Evolutionary conservation across 2,888 invertebrate genomes (phyloP), one percentile per base, ranked within the genome.

Genomic region (Mesorhabditis sp.): DNA sequence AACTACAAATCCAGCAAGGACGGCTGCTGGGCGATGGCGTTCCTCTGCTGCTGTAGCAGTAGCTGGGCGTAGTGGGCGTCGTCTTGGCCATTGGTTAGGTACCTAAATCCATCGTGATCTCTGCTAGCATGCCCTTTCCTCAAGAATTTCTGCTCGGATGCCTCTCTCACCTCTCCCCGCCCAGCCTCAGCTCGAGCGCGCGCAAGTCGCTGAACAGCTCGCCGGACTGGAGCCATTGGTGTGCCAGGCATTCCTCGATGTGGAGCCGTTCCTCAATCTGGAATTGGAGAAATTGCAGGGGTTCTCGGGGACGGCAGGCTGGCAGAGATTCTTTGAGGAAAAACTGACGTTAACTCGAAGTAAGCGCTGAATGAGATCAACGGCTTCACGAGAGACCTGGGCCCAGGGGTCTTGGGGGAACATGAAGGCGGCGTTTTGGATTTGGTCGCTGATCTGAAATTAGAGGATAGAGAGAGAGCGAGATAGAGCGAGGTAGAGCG

Each of bases 341-440:
- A 10, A 58, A 41, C 67, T 62, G 42, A 88, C 87, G 80, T 88
- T 88, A 62, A 89, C 96, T 91, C 95, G 95, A 72, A 98, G 90
- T 83, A 98, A 89, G 88, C 95, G 95, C 88, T 93, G 95, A 84
- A 98, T 98, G 79, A 98, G 90, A 88, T 97, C 95, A 86, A 96
- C 94, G 73, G 96, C 93, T 87, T 93, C 91, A 65, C 91, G 90
- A 43, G 95, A 95, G 85, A 97, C 94, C 87, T 95, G 93, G 85
- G 92, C 92, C 97, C 97, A 98, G 0, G 96, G 95, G 87, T 92
- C 91, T n/a, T 93, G 92, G 62, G 98, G 98, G 89, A 97, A 98
- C 97, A 98, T 98, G 87, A 98, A 98, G 68, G 95, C 95, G 42
- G 97, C 97, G 89, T 98, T 98, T 88, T 96, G 95, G 80, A 98